These are phyloP conservation scores for Pachycephus smyrnensis DNA, from an alignment of 2,888 invertebrate genomes.

Conservation along the genomic window DNA sequence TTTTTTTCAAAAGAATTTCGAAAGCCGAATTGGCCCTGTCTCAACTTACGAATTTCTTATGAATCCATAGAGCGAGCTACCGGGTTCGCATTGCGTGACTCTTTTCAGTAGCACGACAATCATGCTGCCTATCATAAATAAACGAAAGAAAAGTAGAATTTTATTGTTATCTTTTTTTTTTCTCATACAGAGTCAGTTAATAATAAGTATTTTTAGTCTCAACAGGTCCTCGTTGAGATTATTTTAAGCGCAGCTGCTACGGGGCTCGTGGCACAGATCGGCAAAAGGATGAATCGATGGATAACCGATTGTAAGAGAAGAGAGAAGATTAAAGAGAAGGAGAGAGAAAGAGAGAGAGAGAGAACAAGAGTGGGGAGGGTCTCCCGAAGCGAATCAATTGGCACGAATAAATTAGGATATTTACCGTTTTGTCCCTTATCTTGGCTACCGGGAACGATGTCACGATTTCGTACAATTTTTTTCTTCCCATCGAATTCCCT, in stretches of 20 bases:
- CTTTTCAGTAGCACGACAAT: not conserved
- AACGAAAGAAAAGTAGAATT: not conserved
- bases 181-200: not conserved
- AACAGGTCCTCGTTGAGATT: not conserved
- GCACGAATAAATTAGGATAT: slow-evolving; percentile 22
- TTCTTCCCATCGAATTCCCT: slow-evolving; percentile 33
- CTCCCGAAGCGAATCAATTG: slow-evolving; percentile 15
- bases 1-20: not conserved
- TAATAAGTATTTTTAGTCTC: not conserved
- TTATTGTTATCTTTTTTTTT: not conserved
- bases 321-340: not conserved
- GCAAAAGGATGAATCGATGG: not conserved
- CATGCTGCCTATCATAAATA: not conserved
- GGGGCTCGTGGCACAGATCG: not conserved
- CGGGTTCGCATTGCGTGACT: not conserved
- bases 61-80: not conserved
- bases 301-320: not conserved
- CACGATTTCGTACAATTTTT: slow-evolving; percentile 53
- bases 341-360: not conserved
- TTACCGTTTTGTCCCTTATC: slow-evolving; percentile 24
- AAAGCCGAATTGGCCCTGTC: not conserved
- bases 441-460: slow-evolving; percentile 42
- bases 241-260: not conserved
- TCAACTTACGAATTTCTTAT: not conserved
- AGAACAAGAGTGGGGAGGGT: not conserved